A percentile compares a stretch with the other conserved stretches of the same genome.
phyloP scores from a whole-genome alignment of 2,113 vertebrate species.

The Calyptomena viridis region DNA sequence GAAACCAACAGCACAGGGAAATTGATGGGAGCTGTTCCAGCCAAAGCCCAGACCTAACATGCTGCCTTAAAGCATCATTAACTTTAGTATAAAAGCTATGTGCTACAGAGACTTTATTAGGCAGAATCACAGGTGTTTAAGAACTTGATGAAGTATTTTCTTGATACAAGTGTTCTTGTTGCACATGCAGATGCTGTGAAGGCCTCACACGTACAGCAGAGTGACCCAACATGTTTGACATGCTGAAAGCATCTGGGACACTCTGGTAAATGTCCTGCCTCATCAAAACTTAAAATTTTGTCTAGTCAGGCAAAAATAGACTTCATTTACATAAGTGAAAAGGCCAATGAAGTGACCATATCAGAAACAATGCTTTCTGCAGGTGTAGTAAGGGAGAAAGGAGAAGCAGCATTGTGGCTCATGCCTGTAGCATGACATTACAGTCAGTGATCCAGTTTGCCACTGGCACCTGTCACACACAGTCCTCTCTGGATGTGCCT shows the following conservation, averaged over 20 bases:
- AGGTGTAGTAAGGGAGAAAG: neutral
- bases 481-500: rapidly evolving
- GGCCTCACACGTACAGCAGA: neutral
- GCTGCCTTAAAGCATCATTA: slow-evolving; percentile 51
- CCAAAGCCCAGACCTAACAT: neutral
- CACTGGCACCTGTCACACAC: no score
- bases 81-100: slow-evolving; percentile 19
- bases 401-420: rapidly evolving
- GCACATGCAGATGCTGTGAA: neutral
- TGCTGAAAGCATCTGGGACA: neutral
- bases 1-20: slow-evolving; percentile 6
- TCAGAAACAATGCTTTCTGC: neutral
- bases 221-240: neutral
- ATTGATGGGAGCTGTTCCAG: slow-evolving; percentile 47
- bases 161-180: neutral
- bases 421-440: rapidly evolving
- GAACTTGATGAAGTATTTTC: slow-evolving; percentile 7
- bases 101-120: slow-evolving; percentile 26
- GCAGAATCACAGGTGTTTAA: slow-evolving; percentile 33
- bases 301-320: neutral
- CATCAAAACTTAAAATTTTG: neutral
- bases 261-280: neutral
- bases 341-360: neutral
- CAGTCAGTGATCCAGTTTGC: neutral
- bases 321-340: neutral